phyloP scores from a whole-genome alignment of 53 echinoderm and acorn worm species.

The Zoroaster sp. region DNA sequence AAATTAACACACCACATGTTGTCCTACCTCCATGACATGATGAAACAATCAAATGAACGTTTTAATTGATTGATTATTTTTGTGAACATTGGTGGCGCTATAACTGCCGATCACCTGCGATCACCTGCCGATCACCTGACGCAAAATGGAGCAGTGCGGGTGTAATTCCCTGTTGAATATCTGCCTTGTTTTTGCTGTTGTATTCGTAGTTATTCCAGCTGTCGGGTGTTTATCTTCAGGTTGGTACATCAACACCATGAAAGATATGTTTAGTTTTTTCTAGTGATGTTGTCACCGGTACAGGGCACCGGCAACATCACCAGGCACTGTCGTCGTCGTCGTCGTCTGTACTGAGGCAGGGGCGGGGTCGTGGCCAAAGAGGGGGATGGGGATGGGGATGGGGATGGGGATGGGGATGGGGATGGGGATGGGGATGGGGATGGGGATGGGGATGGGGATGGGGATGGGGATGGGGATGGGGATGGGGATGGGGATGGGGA shows the following conservation, averaged over 20 bases:
- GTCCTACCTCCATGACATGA: too few species aligned
- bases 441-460: too few species aligned
- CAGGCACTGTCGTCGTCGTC: background rate
- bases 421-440: too few species aligned
- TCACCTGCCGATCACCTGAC: background rate
- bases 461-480: too few species aligned
- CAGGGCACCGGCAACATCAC: background rate
- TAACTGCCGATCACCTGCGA: background rate
- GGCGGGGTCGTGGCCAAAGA: too few species aligned
- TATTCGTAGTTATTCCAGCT: background rate
- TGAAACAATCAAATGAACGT: too few species aligned
- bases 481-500: too few species aligned
- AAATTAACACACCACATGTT: too few species aligned
- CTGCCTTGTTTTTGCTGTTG: background rate
- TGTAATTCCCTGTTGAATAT: background rate
- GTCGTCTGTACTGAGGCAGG: background rate
- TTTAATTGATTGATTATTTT: too few species aligned
- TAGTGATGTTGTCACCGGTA: background rate
- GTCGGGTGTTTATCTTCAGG: background rate
- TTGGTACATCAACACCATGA: background rate
- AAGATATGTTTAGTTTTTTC: background rate
- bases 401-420: too few species aligned
- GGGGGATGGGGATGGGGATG: too few species aligned
- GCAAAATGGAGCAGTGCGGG: background rate
- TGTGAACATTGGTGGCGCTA: background rate